Base-by-base conservation (phyloP, 2,888 invertebrate genomes). In the Pharmacophagus antenor region DNA sequence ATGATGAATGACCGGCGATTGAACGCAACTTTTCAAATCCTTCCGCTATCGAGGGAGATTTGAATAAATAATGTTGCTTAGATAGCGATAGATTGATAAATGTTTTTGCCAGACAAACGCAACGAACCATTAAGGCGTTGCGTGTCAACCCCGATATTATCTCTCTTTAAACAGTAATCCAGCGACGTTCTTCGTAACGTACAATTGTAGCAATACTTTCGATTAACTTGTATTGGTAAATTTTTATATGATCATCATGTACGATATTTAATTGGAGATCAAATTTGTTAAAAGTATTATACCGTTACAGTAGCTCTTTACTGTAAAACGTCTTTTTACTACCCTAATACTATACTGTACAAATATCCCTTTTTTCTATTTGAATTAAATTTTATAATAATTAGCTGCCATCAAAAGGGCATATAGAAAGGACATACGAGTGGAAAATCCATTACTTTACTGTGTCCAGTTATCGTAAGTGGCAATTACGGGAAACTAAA, bases 111-210 rank as follows among this genome's bases (percentile, higher is more conserved):
- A 62, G 60, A 62, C 59, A 63, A 53, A 65, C 62, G 65, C 66
- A 69, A 59, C 67, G 68, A 68, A 65, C 69, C 67, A 65, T 60
- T 61, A 51, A 63, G 53, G 50, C 62, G 56, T 66, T 58, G 65
- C 67, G 67, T 68, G 68, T 59, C 63, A 60, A 57, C 60, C 56
- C 60, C 47, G 57, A 64, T 62, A 62, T 65, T 66, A 65, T 63
- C 66, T 62, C 50, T 49, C 59, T 51, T 60, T 46, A 51, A 47
- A 51, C 31, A 58, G 56, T 51, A 55, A 42, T 6, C 42, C 37
- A 12, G 41, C 47, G 41, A 58, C 52, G 41, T 55, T 46, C 41
- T 21, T 20, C 18, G 17, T 46, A 51, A 55, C 25, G 44, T 50
- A 23, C 20, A 60, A 55, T 47, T 51, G 18, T 22, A 37, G 50